Percentiles rank a stretch among this genome's conserved stretches.
phyloP scores from a whole-genome alignment of 2,888 invertebrate species.

The Mesopsocus fuscifrons region DNA sequence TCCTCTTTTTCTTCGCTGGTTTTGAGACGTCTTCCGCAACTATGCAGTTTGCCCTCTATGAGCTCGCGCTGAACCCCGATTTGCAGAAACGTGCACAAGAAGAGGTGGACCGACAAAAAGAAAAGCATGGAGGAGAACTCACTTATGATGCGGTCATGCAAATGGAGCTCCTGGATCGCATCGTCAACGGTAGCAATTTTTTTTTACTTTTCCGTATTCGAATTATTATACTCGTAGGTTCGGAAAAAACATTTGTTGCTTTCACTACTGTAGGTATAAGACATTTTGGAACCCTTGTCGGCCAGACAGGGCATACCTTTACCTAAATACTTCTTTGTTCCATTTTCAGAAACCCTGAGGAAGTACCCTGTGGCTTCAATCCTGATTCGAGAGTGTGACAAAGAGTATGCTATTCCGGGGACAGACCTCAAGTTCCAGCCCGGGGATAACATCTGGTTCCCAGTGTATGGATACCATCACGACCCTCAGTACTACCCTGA shows the following conservation, averaged over 20 bases:
- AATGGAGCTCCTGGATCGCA: conserved; percentile 28
- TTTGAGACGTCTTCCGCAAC: conserved; percentile 32
- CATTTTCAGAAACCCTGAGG: conserved; percentile 28
- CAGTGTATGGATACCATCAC: conserved; percentile 25
- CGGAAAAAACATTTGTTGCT: no score
- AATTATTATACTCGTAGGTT: no score
- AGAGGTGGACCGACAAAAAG: conserved; percentile 24
- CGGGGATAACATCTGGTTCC: conserved; percentile 22
- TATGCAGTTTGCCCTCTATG: conserved; percentile 27
- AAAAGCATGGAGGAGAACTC: conserved; percentile 21
- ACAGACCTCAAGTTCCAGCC: conserved; percentile 23
- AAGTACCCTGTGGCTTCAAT: conserved; percentile 27
- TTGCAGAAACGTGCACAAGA: conserved; percentile 25
- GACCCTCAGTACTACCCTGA: conserved; percentile 26
- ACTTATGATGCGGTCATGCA: conserved; percentile 27
- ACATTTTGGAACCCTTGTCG: no score
- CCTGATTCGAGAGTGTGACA: conserved; percentile 23
- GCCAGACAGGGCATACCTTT: no score
- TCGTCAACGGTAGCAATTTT: conserved; percentile 23
- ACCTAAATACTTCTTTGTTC: no score
- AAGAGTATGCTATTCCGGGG: conserved; percentile 24
- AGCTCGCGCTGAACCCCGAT: conserved; percentile 25
- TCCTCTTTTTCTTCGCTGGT: conserved; percentile 28
- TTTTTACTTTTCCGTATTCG: neutral
- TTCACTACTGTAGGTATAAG: no score